These are phyloP conservation scores for Anarhynchus alexandrinus DNA, from an alignment of 2,113 vertebrate genomes.

Conservation along the genomic window DNA sequence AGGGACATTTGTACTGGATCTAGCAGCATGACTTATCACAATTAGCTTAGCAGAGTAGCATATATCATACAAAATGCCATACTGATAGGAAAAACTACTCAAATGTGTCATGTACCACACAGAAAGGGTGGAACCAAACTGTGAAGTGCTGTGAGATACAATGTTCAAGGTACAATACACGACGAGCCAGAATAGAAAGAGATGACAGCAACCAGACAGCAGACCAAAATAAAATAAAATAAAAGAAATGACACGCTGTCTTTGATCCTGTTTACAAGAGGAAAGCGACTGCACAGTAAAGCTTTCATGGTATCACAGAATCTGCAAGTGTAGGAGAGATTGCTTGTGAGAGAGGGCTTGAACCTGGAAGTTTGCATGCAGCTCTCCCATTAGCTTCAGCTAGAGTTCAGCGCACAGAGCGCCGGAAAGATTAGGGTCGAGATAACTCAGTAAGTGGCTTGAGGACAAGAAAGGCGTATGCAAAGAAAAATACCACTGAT, in stretches of 20 bases:
- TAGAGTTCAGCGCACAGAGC: neutral
- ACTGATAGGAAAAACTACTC: slow-evolving; percentile 29
- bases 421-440: neutral
- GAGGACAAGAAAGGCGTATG: neutral
- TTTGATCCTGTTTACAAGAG: slow-evolving; percentile 61
- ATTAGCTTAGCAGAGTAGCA: slow-evolving; percentile 25
- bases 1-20: slow-evolving; percentile 44
- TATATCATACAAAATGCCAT: slow-evolving; percentile 36
- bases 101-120: slow-evolving; percentile 49
- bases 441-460: neutral
- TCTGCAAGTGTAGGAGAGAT: neutral
- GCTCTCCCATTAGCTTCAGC: slow-evolving; percentile 31
- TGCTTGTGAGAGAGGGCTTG: slow-evolving; percentile 21
- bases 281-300: neutral
- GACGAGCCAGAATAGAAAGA: slow-evolving; percentile 42
- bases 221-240: slow-evolving; percentile 55
- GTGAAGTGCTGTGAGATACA: slow-evolving; percentile 50
- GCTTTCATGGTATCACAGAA: slow-evolving; percentile 40
- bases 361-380: slow-evolving; percentile 25
- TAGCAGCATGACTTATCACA: neutral
- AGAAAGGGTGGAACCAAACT: slow-evolving; percentile 60
- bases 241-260: neutral
- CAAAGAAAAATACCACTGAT: neutral
- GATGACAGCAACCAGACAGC: slow-evolving; percentile 59
- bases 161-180: slow-evolving; percentile 45